Conservation (phyloP, 1,140 invertebrate species). For the Hycleus cichorii region DNA sequence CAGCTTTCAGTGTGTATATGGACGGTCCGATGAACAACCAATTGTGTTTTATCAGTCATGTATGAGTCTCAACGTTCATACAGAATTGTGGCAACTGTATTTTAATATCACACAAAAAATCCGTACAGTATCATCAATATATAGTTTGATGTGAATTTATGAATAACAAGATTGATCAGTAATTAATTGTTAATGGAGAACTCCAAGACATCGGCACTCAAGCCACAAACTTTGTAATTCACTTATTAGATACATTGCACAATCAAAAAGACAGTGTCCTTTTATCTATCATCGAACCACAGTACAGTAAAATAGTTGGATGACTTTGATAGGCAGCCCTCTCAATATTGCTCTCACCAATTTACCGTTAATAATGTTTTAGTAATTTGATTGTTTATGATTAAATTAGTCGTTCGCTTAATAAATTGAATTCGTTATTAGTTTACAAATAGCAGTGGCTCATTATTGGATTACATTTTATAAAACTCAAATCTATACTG, state of each 20-base stretch:
- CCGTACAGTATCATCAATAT: too few species aligned
- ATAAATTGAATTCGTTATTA: constrained; percentile 15
- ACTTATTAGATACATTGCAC: too few species aligned
- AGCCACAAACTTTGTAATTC: too few species aligned
- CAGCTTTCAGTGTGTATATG: constrained; percentile 18
- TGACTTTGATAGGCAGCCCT: constrained; percentile 6
- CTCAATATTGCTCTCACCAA: constrained; percentile 14
- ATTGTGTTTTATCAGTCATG: constrained; percentile 30
- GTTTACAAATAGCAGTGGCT: constrained; percentile 12
- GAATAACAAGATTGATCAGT: too few species aligned
- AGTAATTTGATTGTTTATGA: constrained; percentile 16
- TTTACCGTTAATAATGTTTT: constrained; percentile 13
- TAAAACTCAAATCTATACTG: too few species aligned
- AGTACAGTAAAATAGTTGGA: constrained; percentile 10
- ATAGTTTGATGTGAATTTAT: too few species aligned
- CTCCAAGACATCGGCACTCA: too few species aligned
- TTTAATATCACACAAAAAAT: too few species aligned
- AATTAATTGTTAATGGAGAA: too few species aligned
- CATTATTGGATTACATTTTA: constrained; percentile 7
- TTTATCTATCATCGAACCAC: constrained; percentile 1
- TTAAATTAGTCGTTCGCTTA: constrained; percentile 15
- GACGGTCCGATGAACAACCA: constrained; percentile 20
- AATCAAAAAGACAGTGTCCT: too few species aligned
- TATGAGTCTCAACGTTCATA: constrained; percentile 10
- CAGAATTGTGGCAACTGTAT: constrained; percentile 2